Evolutionary conservation across 2,888 invertebrate genomes (phyloP), one percentile per base, ranked within the genome.

Genomic region (Zaprionus obscuricornis): DNA sequence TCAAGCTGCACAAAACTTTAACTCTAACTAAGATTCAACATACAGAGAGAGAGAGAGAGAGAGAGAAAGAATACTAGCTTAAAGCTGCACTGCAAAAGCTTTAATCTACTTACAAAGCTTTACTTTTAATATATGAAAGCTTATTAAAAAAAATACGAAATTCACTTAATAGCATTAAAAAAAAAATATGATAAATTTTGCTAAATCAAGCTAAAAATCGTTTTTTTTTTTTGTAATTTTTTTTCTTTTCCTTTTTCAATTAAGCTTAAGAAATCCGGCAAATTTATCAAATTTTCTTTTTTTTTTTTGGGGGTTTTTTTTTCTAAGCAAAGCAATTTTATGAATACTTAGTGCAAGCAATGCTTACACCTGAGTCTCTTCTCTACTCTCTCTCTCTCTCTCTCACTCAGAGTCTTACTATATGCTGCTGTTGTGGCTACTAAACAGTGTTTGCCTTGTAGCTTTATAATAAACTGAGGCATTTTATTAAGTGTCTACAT

Each of bases 331-430:
- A 42, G 49, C 40, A 3, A n/a, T 57, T 46, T 59, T 46, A 40
- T 42, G 42, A 17, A 22, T 46, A 63, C 47, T 63, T 55, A 27
- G 22, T n/a, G 37, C 36, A 33, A 36, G 54, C 49, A 33, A 49
- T 24, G 55, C 58, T 52, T 78, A 70, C 83, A 79, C 73, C 78
- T 79, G 76, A 55, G 73, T 27, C 59, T 26, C 14, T 26, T 34
- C 20, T 22, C 39, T 16, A 16, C 24, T 20, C 34, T 10, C 2
- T 39, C 20, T 11, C 5, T 24, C 29, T 3, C 3, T 11, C 18
- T 10, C 11, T 11, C 7, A 10, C 11, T 26, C 14, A 49, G 14
- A 22, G 65, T 22, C 42, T 42, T 52, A 60, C 46, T 47, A 54
- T 52, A 62, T 62, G 60, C 45, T 64, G 64, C 46, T 54, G 31